Percentiles rank a stretch among this genome's conserved stretches.
phyloP scores from a whole-genome alignment of 1,140 invertebrate species.

The Lepidurus apus region DNA sequence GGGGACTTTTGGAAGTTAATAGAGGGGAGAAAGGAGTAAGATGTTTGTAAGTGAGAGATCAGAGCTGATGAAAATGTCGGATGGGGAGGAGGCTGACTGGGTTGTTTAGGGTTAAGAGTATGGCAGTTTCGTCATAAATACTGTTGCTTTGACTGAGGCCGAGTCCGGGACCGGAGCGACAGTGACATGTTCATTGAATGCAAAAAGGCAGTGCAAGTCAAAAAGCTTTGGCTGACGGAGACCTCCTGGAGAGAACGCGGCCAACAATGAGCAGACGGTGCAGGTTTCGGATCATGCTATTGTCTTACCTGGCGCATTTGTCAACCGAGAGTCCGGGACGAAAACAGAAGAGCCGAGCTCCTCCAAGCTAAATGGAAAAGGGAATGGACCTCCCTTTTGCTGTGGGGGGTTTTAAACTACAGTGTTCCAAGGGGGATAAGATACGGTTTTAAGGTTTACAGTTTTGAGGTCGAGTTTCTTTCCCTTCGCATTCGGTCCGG shows the following conservation, averaged over 20 bases:
- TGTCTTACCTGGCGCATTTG: slow-evolving; percentile 5
- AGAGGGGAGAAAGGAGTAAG: no score
- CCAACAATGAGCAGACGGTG: background rate
- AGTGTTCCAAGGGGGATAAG: background rate
- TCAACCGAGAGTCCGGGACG: background rate
- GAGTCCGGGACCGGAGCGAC: background rate
- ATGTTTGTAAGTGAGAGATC: no score
- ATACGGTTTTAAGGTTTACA: background rate
- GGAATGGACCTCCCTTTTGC: background rate
- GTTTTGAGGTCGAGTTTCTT: background rate
- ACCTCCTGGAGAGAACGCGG: background rate
- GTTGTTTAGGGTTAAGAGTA: no score
- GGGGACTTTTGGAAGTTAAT: no score
- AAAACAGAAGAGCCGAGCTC: background rate
- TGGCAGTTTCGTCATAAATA: background rate
- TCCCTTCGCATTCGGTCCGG: background rate
- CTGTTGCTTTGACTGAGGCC: background rate
- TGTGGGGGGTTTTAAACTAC: background rate
- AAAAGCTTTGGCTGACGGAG: background rate
- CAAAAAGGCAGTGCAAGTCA: background rate
- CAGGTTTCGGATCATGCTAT: background rate
- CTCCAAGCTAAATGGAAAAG: background rate
- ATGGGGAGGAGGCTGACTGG: no score
- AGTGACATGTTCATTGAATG: slow-evolving; percentile 18
- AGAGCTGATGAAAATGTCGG: no score